Conservation (phyloP, 2,797 vertebrate genomes). For the Trachurus trachurus region DNA sequence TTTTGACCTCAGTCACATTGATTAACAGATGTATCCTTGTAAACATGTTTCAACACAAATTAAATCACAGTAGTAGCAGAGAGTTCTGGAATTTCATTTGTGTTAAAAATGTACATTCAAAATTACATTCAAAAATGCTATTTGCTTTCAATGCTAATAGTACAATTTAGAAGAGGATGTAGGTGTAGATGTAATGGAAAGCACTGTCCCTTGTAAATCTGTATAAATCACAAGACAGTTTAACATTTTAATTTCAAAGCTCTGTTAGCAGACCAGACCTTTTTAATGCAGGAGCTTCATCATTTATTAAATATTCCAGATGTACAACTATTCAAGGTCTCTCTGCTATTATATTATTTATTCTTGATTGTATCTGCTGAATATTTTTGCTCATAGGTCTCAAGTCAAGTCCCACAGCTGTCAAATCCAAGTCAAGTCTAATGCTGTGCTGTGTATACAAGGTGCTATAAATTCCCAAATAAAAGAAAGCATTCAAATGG, state of each 20-base stretch:
- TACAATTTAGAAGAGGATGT: background rate
- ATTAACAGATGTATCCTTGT: background rate
- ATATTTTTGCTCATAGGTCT: slow-evolving; percentile 1
- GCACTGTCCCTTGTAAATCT: background rate
- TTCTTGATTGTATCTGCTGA: background rate
- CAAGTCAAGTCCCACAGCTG: background rate
- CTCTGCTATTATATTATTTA: background rate
- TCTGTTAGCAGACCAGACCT: background rate
- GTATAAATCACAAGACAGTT: background rate
- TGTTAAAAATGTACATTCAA: no score
- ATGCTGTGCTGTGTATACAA: slow-evolving; percentile 6
- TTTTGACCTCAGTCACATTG: no score
- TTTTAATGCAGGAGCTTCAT: background rate
- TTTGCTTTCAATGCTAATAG: background rate
- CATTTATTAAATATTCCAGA: background rate
- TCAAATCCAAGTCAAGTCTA: background rate
- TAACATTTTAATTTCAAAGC: background rate
- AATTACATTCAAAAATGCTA: no score
- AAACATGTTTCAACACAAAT: background rate
- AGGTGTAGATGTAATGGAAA: background rate
- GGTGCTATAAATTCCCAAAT: background rate
- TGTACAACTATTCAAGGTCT: background rate
- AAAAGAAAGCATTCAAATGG: slow-evolving; percentile 5
- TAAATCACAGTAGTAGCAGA: no score
- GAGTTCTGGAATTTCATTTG: background rate